Evolutionary conservation across 2,888 invertebrate genomes (phyloP).

Genomic region (Tipula vernalis): DNA sequence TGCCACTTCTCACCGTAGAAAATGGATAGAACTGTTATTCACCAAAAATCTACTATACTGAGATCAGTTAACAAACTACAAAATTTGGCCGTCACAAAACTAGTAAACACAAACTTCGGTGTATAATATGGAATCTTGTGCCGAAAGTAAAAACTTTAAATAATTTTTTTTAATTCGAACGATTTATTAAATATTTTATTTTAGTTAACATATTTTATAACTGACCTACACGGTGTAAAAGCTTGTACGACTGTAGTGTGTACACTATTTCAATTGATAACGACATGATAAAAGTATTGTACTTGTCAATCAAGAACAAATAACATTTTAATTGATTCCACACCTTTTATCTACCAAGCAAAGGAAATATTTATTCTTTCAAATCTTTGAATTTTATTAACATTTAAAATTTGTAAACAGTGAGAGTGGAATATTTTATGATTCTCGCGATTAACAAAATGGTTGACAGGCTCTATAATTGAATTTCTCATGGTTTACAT

Average conservation of each 20-base stretch:
- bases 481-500: neutral
- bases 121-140: neutral
- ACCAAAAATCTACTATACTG: no score
- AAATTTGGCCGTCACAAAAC: no score
- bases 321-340: neutral
- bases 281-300: neutral
- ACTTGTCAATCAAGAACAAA: neutral
- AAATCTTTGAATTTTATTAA: neutral
- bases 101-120: no score
- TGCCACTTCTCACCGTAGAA: no score
- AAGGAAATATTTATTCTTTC: neutral
- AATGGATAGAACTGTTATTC: no score
- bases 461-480: neutral
- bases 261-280: neutral
- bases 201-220: neutral
- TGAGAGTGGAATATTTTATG: neutral
- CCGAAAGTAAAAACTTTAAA: neutral
- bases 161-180: no score
- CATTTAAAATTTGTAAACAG: neutral
- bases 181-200: no score
- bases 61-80: no score
- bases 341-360: neutral
- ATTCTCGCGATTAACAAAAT: neutral
- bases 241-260: neutral
- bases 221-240: neutral